Evolutionary conservation across 2,797 vertebrate species (phyloP).

Genomic region (Podarcis lilfordi): DNA sequence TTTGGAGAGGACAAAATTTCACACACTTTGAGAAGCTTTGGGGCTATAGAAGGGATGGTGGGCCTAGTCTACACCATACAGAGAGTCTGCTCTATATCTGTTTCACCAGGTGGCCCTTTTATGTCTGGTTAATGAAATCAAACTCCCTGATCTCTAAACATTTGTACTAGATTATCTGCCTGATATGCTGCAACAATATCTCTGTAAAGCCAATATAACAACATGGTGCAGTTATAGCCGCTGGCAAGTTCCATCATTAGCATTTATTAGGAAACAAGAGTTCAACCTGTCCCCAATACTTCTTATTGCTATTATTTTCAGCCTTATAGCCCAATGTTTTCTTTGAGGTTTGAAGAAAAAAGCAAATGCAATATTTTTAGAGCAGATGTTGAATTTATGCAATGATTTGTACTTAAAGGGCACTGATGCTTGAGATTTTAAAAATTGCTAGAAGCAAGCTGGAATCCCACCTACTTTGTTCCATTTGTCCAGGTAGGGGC

Average conservation of each 20-base stretch:
- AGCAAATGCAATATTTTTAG: conserved; percentile 35
- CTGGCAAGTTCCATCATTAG: not conserved
- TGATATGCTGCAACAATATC: not conserved
- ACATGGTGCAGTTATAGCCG: not conserved
- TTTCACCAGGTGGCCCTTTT: not conserved
- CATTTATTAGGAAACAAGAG: not conserved
- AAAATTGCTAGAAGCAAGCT: conserved; percentile 18
- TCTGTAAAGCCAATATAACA: not conserved
- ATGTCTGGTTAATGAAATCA: no score
- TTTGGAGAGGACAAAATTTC: not conserved
- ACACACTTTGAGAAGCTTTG: not conserved
- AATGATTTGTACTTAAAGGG: conserved; percentile 38
- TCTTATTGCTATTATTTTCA: conserved; percentile 19
- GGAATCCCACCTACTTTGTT: conserved; percentile 18
- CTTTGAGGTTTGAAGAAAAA: not conserved
- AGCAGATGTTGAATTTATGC: conserved; percentile 29
- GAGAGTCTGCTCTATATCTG: not conserved
- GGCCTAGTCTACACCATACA: not conserved
- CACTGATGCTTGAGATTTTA: conserved; percentile 10
- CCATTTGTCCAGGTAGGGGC: not conserved
- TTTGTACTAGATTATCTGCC: not conserved
- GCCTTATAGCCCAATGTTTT: conserved; percentile 27
- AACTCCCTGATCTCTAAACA: not conserved
- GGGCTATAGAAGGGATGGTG: not conserved
- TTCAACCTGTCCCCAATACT: conserved; percentile 12